phyloP scores from a whole-genome alignment of 2,113 vertebrate species.

The Myiozetetes cayanensis region DNA sequence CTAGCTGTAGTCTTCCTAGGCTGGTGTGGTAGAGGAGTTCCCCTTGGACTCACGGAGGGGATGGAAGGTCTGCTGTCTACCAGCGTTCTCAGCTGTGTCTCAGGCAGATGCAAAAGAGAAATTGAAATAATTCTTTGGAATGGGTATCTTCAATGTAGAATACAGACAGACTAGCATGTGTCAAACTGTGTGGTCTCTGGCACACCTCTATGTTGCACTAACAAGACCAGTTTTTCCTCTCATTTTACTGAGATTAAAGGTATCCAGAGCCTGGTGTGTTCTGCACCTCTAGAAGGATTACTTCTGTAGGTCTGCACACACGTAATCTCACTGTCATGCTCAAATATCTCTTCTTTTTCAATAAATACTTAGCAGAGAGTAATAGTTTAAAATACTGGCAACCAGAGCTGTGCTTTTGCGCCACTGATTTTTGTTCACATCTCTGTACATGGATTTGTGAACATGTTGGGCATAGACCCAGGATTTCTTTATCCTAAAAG shows the following conservation, averaged over 20 bases:
- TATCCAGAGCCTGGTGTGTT: not conserved
- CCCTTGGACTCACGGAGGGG: not conserved
- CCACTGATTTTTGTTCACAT: not conserved
- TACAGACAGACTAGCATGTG: rapidly evolving
- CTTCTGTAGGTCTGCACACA: not conserved
- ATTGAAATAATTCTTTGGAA: not conserved
- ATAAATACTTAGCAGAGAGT: not conserved
- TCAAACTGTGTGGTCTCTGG: not conserved
- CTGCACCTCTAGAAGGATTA: not conserved
- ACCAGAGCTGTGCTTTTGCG: not conserved
- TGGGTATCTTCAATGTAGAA: not conserved
- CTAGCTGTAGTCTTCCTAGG: not conserved
- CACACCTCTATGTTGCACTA: not conserved
- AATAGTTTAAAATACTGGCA: not conserved
- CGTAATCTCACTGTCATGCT: not conserved
- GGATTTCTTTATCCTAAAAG: not conserved
- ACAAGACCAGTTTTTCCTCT: not conserved
- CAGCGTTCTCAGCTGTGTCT: not conserved
- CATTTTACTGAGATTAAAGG: not conserved
- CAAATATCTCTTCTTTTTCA: not conserved
- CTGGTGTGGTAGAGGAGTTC: not conserved
- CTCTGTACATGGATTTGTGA: not conserved
- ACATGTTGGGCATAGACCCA: not conserved
- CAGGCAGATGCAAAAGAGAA: not conserved
- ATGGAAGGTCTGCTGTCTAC: not conserved